A percentile compares a stretch with the other conserved stretches of the same genome.
Evolutionary conservation across 2,888 invertebrate species (phyloP).

Genomic region (Lycocerus yunnanus): DNA sequence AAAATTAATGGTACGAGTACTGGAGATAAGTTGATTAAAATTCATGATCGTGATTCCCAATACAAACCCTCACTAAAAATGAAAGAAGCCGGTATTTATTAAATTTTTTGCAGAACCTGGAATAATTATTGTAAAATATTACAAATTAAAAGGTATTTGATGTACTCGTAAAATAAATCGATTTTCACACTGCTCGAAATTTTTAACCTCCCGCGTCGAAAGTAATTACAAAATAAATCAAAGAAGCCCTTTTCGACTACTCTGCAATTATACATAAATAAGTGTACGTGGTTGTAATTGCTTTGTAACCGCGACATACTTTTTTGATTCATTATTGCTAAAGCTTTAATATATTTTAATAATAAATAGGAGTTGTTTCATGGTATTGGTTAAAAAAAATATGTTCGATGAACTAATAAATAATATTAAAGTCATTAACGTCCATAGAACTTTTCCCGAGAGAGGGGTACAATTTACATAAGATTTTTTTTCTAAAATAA

Average conservation of each 20-base stretch:
- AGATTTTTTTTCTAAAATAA: too few species aligned
- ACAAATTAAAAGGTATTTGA: not conserved
- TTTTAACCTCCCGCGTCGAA: not conserved
- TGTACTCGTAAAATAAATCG: not conserved
- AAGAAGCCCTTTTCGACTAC: not conserved
- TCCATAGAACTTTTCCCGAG: too few species aligned
- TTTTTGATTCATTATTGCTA: not conserved
- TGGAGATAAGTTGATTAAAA: not conserved
- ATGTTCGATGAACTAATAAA: not conserved
- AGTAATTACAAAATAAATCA: not conserved
- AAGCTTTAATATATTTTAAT: not conserved
- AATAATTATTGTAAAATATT: not conserved
- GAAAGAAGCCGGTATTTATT: not conserved
- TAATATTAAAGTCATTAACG: too few species aligned
- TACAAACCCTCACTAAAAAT: not conserved
- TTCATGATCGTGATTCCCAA: not conserved
- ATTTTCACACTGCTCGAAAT: not conserved
- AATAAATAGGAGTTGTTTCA: not conserved
- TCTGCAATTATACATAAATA: not conserved
- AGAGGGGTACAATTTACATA: too few species aligned
- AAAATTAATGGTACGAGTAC: not conserved
- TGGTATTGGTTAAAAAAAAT: not conserved
- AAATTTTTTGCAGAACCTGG: not conserved
- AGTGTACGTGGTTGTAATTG: not conserved
- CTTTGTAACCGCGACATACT: not conserved